phyloP scores from a whole-genome alignment of 2,888 invertebrate genomes.

The Chironomus riparius region DNA sequence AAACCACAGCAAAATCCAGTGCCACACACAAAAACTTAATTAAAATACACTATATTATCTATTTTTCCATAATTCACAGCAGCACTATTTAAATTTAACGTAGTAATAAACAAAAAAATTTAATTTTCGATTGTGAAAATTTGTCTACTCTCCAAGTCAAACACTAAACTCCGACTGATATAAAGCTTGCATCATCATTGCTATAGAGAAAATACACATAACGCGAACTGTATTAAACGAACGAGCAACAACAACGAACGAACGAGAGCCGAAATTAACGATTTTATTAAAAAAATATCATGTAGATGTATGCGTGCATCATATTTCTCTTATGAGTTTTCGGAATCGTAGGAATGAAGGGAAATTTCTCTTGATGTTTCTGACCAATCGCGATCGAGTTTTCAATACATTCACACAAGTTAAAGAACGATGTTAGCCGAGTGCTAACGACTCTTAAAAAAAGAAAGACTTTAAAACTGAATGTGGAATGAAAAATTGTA shows the following conservation, averaged over 20 bases:
- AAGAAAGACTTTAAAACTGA: neutral
- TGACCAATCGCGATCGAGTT: neutral
- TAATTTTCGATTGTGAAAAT: slow-evolving; percentile 19
- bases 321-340: neutral
- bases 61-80: slow-evolving; percentile 15
- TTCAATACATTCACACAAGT: neutral
- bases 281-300: neutral
- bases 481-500: too few relatives aligned
- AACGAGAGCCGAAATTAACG: slow-evolving; percentile 15
- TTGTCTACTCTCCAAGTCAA: slow-evolving; percentile 27
- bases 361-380: slow-evolving; percentile 11
- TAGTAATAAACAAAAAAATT: slow-evolving; percentile 17
- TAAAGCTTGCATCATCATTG: slow-evolving; percentile 27
- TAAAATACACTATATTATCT: neutral
- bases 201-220: slow-evolving; percentile 22
- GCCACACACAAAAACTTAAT: neutral
- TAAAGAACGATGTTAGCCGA: slow-evolving; percentile 12
- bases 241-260: slow-evolving; percentile 6
- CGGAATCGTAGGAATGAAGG: neutral
- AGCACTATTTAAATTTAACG: neutral
- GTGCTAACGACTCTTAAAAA: neutral
- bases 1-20: neutral
- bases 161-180: slow-evolving; percentile 27
- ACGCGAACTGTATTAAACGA: neutral
- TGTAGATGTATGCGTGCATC: neutral